Percentiles rank a stretch among this genome's conserved stretches.
phyloP scores from a whole-genome alignment of 1,140 invertebrate genomes.

The Artemia franciscana region DNA sequence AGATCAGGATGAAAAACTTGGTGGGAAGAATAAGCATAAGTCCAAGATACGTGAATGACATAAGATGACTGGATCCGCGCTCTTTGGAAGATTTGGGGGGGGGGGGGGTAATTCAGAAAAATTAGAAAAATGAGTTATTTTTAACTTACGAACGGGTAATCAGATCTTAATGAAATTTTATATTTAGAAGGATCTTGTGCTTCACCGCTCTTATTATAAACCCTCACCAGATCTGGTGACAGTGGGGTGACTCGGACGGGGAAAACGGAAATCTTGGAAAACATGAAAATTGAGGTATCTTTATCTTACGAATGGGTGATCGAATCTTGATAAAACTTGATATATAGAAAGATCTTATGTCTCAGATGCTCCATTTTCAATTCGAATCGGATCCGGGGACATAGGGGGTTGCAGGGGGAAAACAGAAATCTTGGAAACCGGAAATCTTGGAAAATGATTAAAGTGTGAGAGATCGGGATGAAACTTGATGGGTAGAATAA shows the following conservation, averaged over 20 bases:
- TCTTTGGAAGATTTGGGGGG: background rate
- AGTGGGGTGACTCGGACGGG: background rate
- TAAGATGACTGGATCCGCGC: background rate
- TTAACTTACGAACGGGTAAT: no score
- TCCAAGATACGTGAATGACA: background rate
- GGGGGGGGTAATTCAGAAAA: background rate
- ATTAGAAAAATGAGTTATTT: no score
- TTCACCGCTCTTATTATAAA: no score
- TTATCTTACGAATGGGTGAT: background rate
- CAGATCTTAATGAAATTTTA: no score
- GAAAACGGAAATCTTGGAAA: background rate
- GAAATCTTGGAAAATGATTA: background rate
- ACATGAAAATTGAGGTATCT: background rate
- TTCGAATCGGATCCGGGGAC: no score
- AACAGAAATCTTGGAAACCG: no score
- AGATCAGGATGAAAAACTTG: background rate
- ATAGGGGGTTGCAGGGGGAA: no score
- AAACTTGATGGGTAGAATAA: no score
- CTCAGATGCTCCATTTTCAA: no score
- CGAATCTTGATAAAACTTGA: background rate
- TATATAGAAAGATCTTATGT: no score
- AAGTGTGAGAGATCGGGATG: background rate
- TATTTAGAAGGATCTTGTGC: no score
- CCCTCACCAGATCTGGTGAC: background rate
- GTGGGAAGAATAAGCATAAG: background rate